Percentiles rank a stretch among this genome's conserved stretches.
Evolutionary conservation across 2,113 vertebrate species (phyloP).

Genomic region (Caracal caracal): DNA sequence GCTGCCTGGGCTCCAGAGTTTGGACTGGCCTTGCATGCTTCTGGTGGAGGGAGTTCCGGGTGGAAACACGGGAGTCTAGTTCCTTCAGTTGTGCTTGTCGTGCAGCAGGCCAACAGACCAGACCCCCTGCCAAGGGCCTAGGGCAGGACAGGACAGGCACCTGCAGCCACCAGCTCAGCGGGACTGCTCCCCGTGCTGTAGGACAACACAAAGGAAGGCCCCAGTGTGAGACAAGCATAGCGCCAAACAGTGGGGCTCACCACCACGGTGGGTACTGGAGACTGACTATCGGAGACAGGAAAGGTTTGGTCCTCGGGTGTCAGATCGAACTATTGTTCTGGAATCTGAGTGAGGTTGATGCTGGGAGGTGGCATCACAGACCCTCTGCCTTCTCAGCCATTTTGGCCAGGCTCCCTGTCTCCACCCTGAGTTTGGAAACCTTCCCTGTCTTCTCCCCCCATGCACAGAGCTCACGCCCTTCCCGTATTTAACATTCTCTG

Average conservation of each 20-base stretch:
- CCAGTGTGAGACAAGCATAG: background rate
- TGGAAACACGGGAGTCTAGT: background rate
- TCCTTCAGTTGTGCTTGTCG: background rate
- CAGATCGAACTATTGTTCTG: background rate
- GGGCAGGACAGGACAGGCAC: background rate
- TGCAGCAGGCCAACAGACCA: background rate
- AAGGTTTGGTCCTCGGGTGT: background rate
- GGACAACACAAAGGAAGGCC: background rate
- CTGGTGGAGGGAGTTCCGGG: background rate
- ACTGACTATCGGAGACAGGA: background rate
- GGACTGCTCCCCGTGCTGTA: background rate
- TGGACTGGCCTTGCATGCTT: background rate
- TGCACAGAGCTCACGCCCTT: background rate
- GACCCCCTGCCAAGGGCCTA: accelerated
- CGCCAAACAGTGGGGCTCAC: background rate
- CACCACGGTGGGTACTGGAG: background rate
- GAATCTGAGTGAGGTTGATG: background rate
- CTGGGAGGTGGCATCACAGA: background rate
- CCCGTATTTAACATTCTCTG: background rate
- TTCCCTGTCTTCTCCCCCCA: background rate
- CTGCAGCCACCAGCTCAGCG: too few species aligned
- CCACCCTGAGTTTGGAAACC: background rate
- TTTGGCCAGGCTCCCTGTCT: background rate
- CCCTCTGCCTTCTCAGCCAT: background rate
- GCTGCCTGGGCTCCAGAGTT: background rate